A percentile compares a stretch with the other conserved stretches of the same genome.
phyloP scores from a whole-genome alignment of 2,797 vertebrate genomes.

The Glyptemys insculpta region DNA sequence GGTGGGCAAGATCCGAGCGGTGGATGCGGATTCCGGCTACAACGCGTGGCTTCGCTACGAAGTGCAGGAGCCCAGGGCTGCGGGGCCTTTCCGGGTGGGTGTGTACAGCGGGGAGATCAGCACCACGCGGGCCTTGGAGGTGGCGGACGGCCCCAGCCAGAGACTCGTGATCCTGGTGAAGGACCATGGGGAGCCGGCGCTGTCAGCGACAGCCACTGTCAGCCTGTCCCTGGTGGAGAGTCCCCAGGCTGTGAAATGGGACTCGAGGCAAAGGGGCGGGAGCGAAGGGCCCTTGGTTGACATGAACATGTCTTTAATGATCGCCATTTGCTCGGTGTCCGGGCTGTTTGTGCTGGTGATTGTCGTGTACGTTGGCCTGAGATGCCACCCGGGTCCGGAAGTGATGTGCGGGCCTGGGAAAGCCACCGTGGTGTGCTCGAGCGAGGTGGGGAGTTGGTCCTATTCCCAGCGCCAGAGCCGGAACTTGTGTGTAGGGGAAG shows the following conservation, averaged over 20 bases:
- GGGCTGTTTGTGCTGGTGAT: conserved; percentile 68
- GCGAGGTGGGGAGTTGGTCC: conserved; percentile 76
- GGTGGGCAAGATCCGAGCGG: conserved; percentile 78
- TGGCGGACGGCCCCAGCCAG: conserved; percentile 61
- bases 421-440: conserved; percentile 61
- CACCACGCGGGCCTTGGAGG: conserved; percentile 56
- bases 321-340: conserved; percentile 72
- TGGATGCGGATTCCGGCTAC: conserved; percentile 83
- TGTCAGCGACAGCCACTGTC: conserved; percentile 75
- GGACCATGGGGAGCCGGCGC: conserved; percentile 81
- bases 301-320: conserved; percentile 67
- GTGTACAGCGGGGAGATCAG: conserved; percentile 80
- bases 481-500: conserved; percentile 70
- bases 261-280: neutral
- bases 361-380: conserved; percentile 51
- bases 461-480: conserved; percentile 69
- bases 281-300: neutral
- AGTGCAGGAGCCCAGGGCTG: conserved; percentile 56
- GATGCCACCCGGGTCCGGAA: neutral
- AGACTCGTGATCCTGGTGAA: conserved; percentile 78
- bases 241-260: conserved; percentile 15
- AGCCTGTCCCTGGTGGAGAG: conserved; percentile 74
- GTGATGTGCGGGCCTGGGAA: conserved; percentile 3
- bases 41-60: conserved; percentile 82
- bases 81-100: conserved; percentile 69